Evolutionary conservation across 92 coral and sea anemone species (phyloP).

Genomic region (Epizoanthus ramosus): DNA sequence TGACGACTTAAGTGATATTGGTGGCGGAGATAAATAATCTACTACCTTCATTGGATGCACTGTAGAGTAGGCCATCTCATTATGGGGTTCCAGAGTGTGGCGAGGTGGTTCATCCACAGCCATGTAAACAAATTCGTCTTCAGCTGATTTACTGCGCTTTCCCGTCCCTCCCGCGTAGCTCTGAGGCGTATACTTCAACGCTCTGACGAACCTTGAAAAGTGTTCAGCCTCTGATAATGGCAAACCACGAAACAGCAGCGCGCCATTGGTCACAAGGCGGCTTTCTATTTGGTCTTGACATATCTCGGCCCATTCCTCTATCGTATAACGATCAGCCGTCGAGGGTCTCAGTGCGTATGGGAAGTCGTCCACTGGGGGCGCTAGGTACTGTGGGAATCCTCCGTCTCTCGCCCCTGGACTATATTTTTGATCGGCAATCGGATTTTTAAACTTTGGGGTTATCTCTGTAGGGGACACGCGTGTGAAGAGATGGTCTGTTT

Average conservation of each 20-base stretch:
- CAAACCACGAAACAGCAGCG: constrained; percentile 12
- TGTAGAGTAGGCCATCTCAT: background rate
- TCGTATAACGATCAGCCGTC: background rate
- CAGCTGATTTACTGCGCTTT: background rate
- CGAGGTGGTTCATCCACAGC: background rate
- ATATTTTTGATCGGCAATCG: constrained; percentile 33
- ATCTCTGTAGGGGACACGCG: background rate
- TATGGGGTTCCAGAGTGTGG: background rate
- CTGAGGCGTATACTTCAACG: background rate
- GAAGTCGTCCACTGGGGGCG: constrained; percentile 16
- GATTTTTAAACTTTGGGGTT: constrained; percentile 6
- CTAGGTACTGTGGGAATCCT: constrained; percentile 28
- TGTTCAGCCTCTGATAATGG: constrained; percentile 8
- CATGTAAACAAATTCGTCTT: background rate
- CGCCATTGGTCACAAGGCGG: background rate
- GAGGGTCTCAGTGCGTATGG: constrained; percentile 13
- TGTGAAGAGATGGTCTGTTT: constrained; percentile 10
- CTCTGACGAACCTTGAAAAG: background rate
- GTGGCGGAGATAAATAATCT: too few species aligned
- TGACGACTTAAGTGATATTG: too few species aligned
- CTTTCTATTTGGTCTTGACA: constrained; percentile 12
- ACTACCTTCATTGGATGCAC: constrained; percentile 8
- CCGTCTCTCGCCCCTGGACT: constrained; percentile 15
- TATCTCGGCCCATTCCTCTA: constrained; percentile 12
- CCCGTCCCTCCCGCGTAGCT: constrained; percentile 1